These are phyloP conservation scores for Eueremaeus valkanovi DNA, from an alignment of 2,888 invertebrate genomes.

Conservation along the genomic window DNA sequence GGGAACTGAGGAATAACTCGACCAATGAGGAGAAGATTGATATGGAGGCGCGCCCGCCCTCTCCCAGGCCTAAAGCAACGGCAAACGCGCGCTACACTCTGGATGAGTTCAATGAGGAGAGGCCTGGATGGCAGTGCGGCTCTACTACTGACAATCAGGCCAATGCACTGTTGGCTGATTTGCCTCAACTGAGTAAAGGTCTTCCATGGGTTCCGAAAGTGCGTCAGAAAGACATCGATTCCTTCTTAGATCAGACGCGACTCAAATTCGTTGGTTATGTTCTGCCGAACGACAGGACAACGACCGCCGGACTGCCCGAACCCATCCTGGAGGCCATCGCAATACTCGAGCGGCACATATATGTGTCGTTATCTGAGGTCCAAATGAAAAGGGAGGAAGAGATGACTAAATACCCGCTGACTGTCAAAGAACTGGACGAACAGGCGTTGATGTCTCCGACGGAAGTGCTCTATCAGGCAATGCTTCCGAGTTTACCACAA, in stretches of 20 bases:
- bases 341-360: conserved; percentile 84
- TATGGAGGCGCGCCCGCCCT: conserved; percentile 56
- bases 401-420: conserved; percentile 79
- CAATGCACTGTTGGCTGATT: neutral
- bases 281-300: conserved; percentile 72
- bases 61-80: conserved; percentile 58
- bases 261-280: conserved; percentile 95
- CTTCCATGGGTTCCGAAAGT: conserved; percentile 97
- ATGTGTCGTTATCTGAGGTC: conserved; percentile 84
- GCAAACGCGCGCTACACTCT: conserved; percentile 52
- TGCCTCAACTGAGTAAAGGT: conserved; percentile 54
- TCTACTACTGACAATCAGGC: too few species aligned
- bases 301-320: conserved; percentile 88
- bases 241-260: conserved; percentile 82
- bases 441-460: conserved; percentile 66
- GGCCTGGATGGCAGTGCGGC: too few species aligned
- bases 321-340: conserved; percentile 95
- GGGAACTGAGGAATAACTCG: conserved; percentile 20
- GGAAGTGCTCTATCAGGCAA: conserved; percentile 86
- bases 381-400: conserved; percentile 88
- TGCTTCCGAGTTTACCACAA: conserved; percentile 91
- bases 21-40: conserved; percentile 44
- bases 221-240: conserved; percentile 84
- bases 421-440: conserved; percentile 39
- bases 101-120: neutral